Evolutionary conservation across 1,140 invertebrate species (phyloP), one percentile per base, ranked within the genome.

Genomic region (Panulirus ornatus): DNA sequence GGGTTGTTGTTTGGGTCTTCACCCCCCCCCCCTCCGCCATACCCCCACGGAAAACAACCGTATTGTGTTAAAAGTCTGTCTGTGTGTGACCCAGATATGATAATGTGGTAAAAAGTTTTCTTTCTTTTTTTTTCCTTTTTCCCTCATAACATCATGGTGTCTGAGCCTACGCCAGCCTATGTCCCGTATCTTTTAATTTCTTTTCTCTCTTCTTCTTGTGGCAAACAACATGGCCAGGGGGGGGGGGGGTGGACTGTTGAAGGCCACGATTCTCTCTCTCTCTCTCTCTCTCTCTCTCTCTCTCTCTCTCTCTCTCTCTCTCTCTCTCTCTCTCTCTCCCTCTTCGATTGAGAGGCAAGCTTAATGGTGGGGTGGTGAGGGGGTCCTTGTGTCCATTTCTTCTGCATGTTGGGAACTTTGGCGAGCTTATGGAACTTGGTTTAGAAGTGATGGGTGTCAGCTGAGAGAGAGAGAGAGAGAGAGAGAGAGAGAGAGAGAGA

Each of bases 221-320:
- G 51, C 11, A 22, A 22, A 22, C 11, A 22, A 22, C 11, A 58
- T 11, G 51, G 22, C 11, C 11, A 58, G 22, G 51, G 51, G 51
- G 22, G 22, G 51, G 51, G 51, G 51, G 51, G 51, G 51, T 11
- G 51, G 51, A 22, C 11, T 11, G 51, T n/a, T n/a, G n/a, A n/a
- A n/a, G n/a, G n/a, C n/a, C n/a, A n/a, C n/a, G n/a, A n/a, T 70
- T 70, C 58, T 63, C 58, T 27, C 58, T 63, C 58, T 63, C 58
- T 63, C 58, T 76, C 38, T 44, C 42, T 44, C 6, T 76, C 36
- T 44, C 3, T 44, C 36, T 76, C 36, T 40, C 19, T 34, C 71
- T 73, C 70, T 40, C 70, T 40, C 38, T 40, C 38, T 22, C 70
- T 73, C 8, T 22, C 9, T 11, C 34, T 36, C 2, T 14, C 22